These are phyloP conservation scores for Castor canadensis DNA, from an alignment of 2,113 vertebrate genomes.

Conservation along the genomic window DNA sequence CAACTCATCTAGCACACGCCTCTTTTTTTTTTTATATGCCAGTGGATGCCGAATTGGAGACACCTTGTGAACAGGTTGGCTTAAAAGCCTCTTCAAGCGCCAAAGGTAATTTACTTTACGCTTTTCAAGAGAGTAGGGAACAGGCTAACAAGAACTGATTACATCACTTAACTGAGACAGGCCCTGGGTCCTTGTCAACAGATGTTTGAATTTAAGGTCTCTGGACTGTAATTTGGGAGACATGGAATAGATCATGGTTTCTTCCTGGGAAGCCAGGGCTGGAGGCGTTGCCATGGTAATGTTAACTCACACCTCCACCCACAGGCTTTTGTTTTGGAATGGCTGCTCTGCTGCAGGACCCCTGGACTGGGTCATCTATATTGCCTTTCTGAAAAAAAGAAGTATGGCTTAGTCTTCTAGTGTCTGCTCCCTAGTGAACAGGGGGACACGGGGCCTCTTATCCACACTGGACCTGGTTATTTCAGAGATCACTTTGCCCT, in stretches of 20 bases:
- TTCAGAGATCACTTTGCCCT: neutral
- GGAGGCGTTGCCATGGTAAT: conserved; percentile 54
- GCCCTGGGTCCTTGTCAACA: conserved; percentile 41
- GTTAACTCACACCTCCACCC: neutral
- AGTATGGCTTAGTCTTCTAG: neutral
- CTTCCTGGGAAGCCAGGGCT: conserved; percentile 5
- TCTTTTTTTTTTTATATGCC: conserved; percentile 40
- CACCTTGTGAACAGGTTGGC: conserved; percentile 22
- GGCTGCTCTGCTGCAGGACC: neutral
- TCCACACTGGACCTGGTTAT: neutral
- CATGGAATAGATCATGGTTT: conserved; percentile 51
- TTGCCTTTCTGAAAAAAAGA: neutral
- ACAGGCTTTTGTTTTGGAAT: neutral
- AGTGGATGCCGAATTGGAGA: neutral
- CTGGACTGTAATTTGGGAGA: conserved; percentile 51
- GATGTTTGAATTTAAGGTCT: conserved; percentile 61
- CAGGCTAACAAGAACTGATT: conserved; percentile 61
- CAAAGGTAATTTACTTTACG: conserved; percentile 68
- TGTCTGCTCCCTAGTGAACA: neutral
- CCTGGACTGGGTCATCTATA: neutral
- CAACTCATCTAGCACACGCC: neutral
- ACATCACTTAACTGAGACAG: conserved; percentile 55
- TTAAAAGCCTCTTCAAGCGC: conserved; percentile 59
- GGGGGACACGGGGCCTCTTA: no score
- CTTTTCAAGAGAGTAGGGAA: conserved; percentile 47